Evolutionary conservation across 2,113 vertebrate species (phyloP).

Genomic region (Myocastor coypus): DNA sequence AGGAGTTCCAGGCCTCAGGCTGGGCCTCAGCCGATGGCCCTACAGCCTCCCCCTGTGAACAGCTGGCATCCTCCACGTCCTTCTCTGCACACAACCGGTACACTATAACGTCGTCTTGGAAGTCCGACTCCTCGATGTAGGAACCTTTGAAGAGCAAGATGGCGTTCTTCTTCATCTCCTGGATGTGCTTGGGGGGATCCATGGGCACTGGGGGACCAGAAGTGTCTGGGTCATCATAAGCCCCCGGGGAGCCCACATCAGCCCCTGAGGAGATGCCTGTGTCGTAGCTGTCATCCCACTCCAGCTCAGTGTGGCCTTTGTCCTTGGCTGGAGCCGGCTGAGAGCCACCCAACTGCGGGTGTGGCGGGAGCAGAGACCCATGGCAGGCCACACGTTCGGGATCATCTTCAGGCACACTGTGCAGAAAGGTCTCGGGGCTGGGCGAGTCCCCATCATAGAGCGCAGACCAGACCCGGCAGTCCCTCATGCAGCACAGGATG

Average conservation of each 20-base stretch:
- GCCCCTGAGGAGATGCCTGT: constrained; percentile 89
- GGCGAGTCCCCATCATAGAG: constrained; percentile 95
- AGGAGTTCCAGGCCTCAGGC: background rate
- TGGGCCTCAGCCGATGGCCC: constrained; percentile 21
- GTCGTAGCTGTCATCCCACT: constrained; percentile 98
- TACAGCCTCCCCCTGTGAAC: background rate
- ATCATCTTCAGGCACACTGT: constrained; percentile 87
- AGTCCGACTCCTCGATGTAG: constrained; percentile 97
- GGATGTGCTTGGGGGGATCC: constrained; percentile 94
- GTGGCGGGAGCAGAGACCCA: constrained; percentile 74
- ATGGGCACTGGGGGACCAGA: constrained; percentile 69
- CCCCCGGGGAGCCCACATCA: constrained; percentile 78
- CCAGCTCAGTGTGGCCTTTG: constrained; percentile 91
- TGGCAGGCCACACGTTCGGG: constrained; percentile 33
- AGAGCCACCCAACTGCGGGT: background rate
- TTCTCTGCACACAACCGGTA: constrained; percentile 95
- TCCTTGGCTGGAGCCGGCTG: constrained; percentile 74
- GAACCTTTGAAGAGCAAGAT: constrained; percentile 94
- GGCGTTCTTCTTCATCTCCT: constrained; percentile 95
- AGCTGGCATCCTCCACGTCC: constrained; percentile 85
- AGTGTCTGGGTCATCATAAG: constrained; percentile 48
- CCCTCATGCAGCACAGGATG: constrained; percentile 91
- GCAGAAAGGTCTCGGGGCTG: constrained; percentile 90
- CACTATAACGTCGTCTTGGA: constrained; percentile 97
- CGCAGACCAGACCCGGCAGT: constrained; percentile 95